These are phyloP conservation scores for Sarcophaga carnaria DNA, from an alignment of 2,888 invertebrate species.

Conservation along the genomic window DNA sequence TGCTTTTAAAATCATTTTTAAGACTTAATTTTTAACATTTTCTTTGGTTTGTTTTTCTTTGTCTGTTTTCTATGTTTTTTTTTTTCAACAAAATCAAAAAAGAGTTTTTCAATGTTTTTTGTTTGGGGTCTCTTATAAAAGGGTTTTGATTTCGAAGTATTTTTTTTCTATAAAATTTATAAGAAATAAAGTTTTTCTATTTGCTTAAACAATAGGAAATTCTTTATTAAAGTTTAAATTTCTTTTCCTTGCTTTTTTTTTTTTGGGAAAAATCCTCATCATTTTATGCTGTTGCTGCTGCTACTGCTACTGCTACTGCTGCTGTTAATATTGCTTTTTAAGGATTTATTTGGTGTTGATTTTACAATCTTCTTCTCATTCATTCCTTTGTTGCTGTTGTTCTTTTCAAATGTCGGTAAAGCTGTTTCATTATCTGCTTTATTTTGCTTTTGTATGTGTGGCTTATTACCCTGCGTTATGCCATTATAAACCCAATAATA, in stretches of 20 bases:
- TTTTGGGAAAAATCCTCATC: no score
- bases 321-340: background rate
- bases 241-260: no score
- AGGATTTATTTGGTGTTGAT: background rate
- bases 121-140: conserved; percentile 1
- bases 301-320: background rate
- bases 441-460: conserved; percentile 23
- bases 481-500: no score
- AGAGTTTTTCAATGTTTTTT: background rate
- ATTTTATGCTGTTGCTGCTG: background rate
- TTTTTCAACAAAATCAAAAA: conserved; percentile 8
- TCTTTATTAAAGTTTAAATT: no score
- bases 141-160: background rate
- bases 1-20: conserved; percentile 11
- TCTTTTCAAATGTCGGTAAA: background rate
- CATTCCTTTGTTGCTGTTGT: background rate
- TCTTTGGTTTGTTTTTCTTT: background rate
- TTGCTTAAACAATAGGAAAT: no score
- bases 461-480: conserved; percentile 7
- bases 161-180: conserved; percentile 11
- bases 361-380: conserved; percentile 10
- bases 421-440: conserved; percentile 23
- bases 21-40: conserved; percentile 27
- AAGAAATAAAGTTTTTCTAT: background rate
- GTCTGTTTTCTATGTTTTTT: background rate